phyloP scores from a whole-genome alignment of 2,888 invertebrate genomes.

The Mamestra brassicae region DNA sequence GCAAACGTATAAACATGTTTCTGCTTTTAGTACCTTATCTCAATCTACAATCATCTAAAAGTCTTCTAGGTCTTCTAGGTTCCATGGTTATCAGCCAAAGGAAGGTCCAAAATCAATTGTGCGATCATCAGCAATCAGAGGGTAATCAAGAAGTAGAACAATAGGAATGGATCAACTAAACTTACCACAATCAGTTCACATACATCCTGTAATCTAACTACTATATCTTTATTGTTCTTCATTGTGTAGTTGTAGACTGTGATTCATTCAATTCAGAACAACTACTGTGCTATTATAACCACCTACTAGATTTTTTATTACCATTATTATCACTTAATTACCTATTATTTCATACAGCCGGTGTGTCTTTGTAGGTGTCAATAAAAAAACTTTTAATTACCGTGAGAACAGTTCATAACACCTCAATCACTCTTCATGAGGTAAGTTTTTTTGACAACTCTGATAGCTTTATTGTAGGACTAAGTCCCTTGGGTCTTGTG shows the following conservation, averaged over 20 bases:
- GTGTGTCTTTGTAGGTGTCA: not conserved
- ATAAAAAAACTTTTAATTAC: not conserved
- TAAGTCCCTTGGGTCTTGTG: no score
- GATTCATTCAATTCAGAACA: constrained; percentile 20
- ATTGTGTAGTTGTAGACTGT: not conserved
- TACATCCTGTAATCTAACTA: not conserved
- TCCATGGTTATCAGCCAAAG: not conserved
- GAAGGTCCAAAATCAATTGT: not conserved
- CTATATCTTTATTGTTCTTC: not conserved
- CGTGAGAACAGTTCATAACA: not conserved
- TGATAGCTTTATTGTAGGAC: no score
- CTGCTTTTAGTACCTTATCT: not conserved
- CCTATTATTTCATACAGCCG: constrained; percentile 22
- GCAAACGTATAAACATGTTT: no score
- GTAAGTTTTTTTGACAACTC: no score
- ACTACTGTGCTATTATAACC: constrained; percentile 7
- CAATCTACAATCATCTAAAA: not conserved
- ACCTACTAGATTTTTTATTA: constrained; percentile 10
- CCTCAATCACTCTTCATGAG: no score
- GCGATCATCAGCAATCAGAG: no score
- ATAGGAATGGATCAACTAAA: not conserved
- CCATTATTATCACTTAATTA: constrained; percentile 27
- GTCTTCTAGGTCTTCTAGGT: not conserved
- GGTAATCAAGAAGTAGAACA: no score
- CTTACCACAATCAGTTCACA: not conserved